Evolutionary conservation across 2,888 invertebrate genomes (phyloP), one percentile per base, ranked within the genome.

Genomic region (Drosophila barbarae): DNA sequence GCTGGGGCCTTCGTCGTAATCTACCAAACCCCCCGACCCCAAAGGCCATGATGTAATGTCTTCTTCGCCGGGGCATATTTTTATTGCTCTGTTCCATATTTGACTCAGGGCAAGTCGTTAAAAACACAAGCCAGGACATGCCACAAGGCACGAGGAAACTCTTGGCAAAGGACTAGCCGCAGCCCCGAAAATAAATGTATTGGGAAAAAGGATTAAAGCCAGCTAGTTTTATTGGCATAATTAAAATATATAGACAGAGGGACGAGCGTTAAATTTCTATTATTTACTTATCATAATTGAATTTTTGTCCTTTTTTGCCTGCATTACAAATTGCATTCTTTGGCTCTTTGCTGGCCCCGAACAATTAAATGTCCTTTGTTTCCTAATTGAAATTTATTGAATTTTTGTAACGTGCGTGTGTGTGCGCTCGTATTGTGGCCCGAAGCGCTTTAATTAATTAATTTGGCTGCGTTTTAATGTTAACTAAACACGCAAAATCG

Each of bases 391-490:
- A 68, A 68, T 70, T 49, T 68, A 70, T 68, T 70, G 61, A 61
- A 54, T 53, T 70, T 69, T 50, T 69, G 39, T 51, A 39, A 23
- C n/a, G 42, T 49, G 5, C 42, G 35, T 30, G 60, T 47, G 38
- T 56, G 49, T 30, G 23, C 10, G 15, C 10, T 5, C 9, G 46
- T 23, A n/a, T 36, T 46, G 58, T 34, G 57, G 76, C 84, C 73
- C 73, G 55, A 76, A 73, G 74, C 69, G 73, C 70, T 79, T 79
- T 79, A 79, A 84, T 84, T 79, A 79, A 79, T 79, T 79, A 79
- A 79, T 79, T 84, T 84, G 71, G 47, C 61, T 61, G 80, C 76
- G 55, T 75, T 78, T 73, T 84, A 76, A 79, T 79, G 85, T 63
- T 55, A 53, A 35, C 32, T 44, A 52, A 69, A 39, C 79, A 79